Evolutionary conservation across 2,113 vertebrate genomes (phyloP).

Genomic region (Crotalus viridis): DNA sequence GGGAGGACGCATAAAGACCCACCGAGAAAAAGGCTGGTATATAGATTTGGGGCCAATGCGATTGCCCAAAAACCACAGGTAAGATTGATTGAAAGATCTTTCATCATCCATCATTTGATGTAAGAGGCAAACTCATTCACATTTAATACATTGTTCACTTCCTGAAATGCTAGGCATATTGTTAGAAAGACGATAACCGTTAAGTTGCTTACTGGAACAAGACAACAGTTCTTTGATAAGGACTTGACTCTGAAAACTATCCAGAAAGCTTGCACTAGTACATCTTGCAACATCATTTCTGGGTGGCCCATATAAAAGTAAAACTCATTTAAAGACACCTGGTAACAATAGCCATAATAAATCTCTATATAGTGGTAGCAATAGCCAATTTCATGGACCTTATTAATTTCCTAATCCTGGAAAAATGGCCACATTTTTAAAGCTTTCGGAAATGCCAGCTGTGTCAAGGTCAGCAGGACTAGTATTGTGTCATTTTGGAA

Average conservation of each 20-base stretch:
- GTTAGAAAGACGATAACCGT: neutral
- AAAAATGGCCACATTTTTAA: neutral
- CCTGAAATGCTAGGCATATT: neutral
- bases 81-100: neutral
- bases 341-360: neutral
- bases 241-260: neutral
- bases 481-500: neutral
- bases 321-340: neutral
- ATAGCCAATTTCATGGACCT: neutral
- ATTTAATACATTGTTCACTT: neutral
- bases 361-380: neutral
- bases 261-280: neutral
- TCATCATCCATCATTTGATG: neutral
- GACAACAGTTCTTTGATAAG: neutral
- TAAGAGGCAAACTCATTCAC: neutral
- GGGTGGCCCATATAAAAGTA: neutral
- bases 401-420: neutral
- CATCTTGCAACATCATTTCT: neutral
- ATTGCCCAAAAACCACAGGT: conserved; percentile 1
- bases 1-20: conserved; percentile 14
- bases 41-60: conserved; percentile 14
- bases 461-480: neutral
- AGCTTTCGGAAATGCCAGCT: neutral
- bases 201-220: neutral
- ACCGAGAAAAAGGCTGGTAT: conserved; percentile 15